Evolutionary conservation across 2,888 invertebrate genomes (phyloP).

Genomic region (Azorinus chamasolen): DNA sequence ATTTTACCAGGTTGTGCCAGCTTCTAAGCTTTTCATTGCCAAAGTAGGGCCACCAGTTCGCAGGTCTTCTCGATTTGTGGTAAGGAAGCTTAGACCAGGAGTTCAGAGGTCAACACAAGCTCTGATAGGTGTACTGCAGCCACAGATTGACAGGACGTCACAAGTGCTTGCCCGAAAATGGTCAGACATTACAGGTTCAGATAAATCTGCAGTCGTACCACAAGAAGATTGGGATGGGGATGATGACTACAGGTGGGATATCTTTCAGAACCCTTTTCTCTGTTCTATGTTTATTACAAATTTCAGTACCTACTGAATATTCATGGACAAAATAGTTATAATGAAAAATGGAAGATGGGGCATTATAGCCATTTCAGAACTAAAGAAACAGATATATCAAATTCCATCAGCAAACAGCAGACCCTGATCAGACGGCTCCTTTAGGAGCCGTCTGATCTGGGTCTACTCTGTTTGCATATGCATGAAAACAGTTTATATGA

Average conservation of each 20-base stretch:
- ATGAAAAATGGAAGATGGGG: too few species aligned
- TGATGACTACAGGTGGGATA: conserved; percentile 40
- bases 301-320: too few species aligned
- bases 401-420: too few species aligned
- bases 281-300: too few species aligned
- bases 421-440: too few species aligned
- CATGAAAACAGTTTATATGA: too few species aligned
- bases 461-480: too few species aligned
- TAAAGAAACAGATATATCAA: too few species aligned
- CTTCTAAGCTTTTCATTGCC: conserved; percentile 33
- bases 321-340: too few species aligned
- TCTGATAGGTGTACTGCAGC: neutral
- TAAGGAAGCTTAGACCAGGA: conserved; percentile 21
- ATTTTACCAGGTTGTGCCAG: conserved; percentile 39
- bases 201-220: conserved; percentile 5
- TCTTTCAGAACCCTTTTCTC: neutral
- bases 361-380: too few species aligned
- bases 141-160: conserved; percentile 14
- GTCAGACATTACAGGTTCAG: neutral
- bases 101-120: conserved; percentile 22
- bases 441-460: too few species aligned
- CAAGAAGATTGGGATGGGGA: conserved; percentile 45
- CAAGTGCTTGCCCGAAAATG: too few species aligned
- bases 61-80: conserved; percentile 20
- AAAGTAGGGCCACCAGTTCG: conserved; percentile 39